A percentile compares a stretch with the other conserved stretches of the same genome.
Evolutionary conservation across 2,113 vertebrate genomes (phyloP).

Genomic region (Myxocyprinus asiaticus): DNA sequence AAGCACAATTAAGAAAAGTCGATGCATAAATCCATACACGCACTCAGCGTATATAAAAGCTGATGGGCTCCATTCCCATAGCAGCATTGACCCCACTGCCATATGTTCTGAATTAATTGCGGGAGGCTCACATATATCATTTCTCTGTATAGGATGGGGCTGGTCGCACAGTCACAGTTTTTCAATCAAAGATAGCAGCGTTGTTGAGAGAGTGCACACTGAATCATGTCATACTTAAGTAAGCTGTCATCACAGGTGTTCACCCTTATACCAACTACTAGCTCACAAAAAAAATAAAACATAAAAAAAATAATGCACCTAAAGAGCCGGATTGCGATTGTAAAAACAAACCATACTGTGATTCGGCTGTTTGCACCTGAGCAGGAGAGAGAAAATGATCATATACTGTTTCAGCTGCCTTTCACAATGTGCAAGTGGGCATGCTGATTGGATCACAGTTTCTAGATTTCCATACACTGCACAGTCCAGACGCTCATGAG

Average conservation of each 20-base stretch:
- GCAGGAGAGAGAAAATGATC: neutral
- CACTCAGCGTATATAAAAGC: neutral
- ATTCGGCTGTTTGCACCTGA: neutral
- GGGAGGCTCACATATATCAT: slow-evolving; percentile 15
- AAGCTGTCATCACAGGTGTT: slow-evolving; percentile 17
- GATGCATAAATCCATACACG: neutral
- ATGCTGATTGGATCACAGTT: neutral
- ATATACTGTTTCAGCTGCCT: neutral
- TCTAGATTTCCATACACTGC: neutral
- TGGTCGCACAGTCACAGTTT: neutral
- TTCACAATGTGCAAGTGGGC: slow-evolving; percentile 16
- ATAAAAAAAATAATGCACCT: too few species aligned
- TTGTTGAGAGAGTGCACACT: slow-evolving; percentile 8
- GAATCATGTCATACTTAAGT: slow-evolving; percentile 13
- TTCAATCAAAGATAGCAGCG: neutral
- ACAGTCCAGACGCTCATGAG: neutral
- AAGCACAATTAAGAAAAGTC: slow-evolving; percentile 32
- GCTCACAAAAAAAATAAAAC: too few species aligned
- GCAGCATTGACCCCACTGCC: slow-evolving; percentile 16
- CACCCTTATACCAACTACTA: too few species aligned
- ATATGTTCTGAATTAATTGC: slow-evolving; percentile 38
- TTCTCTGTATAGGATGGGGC: slow-evolving; percentile 25
- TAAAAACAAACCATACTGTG: neutral
- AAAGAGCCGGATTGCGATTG: neutral
- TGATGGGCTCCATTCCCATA: neutral